These are phyloP conservation scores for Entelurus aequoreus DNA, from an alignment of 2,113 vertebrate genomes.

Conservation along the genomic window DNA sequence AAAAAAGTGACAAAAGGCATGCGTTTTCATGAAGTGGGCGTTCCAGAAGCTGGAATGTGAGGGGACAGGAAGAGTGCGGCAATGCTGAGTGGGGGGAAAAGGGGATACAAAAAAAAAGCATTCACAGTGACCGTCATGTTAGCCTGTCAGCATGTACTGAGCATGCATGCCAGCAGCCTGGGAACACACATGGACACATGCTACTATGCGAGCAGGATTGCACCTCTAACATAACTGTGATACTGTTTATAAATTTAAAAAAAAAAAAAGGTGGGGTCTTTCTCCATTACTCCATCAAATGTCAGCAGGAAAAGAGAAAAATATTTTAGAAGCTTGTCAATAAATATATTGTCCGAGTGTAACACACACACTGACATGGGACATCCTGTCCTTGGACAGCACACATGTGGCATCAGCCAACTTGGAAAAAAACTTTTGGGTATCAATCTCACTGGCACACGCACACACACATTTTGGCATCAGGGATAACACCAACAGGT, in stretches of 20 bases:
- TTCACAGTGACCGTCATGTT: not conserved
- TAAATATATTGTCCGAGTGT: constrained; percentile 20
- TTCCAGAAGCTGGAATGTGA: constrained; percentile 49
- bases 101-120: not conserved
- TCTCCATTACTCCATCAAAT: no score
- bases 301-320: no score
- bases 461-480: not conserved
- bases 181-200: no score
- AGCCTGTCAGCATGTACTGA: no score
- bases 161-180: no score
- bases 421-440: constrained; percentile 22
- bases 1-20: constrained; percentile 7
- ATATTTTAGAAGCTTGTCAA: constrained; percentile 1
- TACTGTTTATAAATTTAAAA: no score
- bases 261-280: no score
- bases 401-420: constrained; percentile 30
- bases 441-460: constrained; percentile 16
- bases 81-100: constrained; percentile 26
- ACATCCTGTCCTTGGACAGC: constrained; percentile 42
- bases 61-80: constrained; percentile 42
- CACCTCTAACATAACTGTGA: no score
- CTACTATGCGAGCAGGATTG: no score
- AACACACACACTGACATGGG: constrained; percentile 43
- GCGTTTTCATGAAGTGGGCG: constrained; percentile 37
- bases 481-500: constrained; percentile 41